Percentiles rank a stretch among this genome's conserved stretches.
Conservation (phyloP, 2,113 vertebrate genomes). For the Heloderma charlesbogerti region DNA sequence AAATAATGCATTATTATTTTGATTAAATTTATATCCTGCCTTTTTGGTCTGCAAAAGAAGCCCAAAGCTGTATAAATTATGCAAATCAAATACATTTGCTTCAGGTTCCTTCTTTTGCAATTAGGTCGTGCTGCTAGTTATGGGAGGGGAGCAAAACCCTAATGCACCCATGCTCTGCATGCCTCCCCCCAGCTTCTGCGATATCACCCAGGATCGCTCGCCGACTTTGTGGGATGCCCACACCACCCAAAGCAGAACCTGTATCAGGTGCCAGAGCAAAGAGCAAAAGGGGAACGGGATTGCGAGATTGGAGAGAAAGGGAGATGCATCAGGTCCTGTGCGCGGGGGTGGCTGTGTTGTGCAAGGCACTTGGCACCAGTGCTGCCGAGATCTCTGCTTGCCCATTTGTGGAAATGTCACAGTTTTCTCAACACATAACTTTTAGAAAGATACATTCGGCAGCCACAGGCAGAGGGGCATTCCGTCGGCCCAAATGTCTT, state of each 20-base stretch:
- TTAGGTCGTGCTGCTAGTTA: background rate
- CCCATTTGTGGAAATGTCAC: background rate
- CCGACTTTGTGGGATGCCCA: background rate
- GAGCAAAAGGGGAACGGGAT: background rate
- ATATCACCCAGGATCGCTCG: background rate
- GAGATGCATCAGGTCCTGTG: background rate
- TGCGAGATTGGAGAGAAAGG: background rate
- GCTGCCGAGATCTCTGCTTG: background rate
- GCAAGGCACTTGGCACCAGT: fast-evolving
- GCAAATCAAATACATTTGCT: background rate
- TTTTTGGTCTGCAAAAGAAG: background rate
- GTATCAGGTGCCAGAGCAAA: background rate
- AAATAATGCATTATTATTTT: background rate
- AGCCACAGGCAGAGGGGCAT: too few species aligned
- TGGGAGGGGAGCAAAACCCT: background rate
- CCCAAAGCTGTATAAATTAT: background rate
- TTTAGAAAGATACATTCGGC: too few species aligned
- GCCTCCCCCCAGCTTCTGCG: too few species aligned
- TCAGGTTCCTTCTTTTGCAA: background rate
- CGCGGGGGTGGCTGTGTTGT: background rate
- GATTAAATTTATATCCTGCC: background rate
- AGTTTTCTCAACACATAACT: background rate
- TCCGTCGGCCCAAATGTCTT: background rate
- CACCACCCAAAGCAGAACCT: background rate
- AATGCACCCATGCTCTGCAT: too few species aligned